Evolutionary conservation across 1,140 invertebrate species (phyloP).

Genomic region (Trichonephila clavata): DNA sequence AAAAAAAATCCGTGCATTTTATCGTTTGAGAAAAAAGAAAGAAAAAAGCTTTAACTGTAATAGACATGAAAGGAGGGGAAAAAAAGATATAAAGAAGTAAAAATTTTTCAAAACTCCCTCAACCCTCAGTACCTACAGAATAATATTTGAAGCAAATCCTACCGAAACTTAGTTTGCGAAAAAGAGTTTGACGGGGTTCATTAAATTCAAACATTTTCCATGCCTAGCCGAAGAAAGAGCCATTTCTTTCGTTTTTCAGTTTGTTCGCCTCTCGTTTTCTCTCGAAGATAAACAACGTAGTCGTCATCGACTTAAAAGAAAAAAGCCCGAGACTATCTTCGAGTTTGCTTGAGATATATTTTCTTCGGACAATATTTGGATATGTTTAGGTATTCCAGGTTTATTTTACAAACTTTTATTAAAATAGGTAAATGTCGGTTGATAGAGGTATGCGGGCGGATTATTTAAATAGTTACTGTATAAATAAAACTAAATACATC

Average conservation of each 20-base stretch:
- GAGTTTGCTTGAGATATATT: neutral
- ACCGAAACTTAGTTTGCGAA: constrained; percentile 41
- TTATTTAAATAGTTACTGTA: too few relatives aligned
- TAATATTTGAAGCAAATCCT: constrained; percentile 41
- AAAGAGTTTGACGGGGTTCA: constrained; percentile 36
- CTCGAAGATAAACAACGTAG: constrained; percentile 8
- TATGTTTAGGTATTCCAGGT: neutral
- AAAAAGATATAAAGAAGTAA: neutral
- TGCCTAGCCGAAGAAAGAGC: constrained; percentile 15
- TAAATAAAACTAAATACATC: too few relatives aligned
- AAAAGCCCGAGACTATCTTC: neutral
- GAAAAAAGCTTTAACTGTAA: neutral
- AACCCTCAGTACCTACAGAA: constrained; percentile 1
- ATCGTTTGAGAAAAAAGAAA: neutral
- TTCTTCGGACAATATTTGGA: neutral
- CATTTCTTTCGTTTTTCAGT: constrained; percentile 22
- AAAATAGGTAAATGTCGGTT: too few relatives aligned
- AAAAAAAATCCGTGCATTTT: neutral
- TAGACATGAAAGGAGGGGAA: neutral
- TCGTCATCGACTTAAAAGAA: neutral
- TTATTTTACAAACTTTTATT: too few relatives aligned
- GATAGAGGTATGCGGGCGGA: too few relatives aligned
- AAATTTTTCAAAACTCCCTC: neutral
- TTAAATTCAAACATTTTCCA: constrained; percentile 54
- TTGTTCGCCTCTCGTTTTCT: neutral